phyloP scores from a whole-genome alignment of 2,797 vertebrate species.

The Anas bernieri region DNA sequence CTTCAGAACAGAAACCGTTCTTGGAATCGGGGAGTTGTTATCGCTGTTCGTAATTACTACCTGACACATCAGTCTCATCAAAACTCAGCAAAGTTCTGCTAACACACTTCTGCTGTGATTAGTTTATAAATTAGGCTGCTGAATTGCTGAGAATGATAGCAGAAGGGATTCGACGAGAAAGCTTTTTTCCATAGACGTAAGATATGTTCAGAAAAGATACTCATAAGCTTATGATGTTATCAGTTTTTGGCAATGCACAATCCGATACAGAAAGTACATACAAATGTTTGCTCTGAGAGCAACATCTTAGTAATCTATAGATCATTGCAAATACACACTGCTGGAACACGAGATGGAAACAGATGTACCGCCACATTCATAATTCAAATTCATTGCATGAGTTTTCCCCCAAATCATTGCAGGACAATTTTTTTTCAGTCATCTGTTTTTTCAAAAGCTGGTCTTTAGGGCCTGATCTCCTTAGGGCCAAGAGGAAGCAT shows the following conservation, averaged over 20 bases:
- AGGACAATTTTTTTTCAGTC: not conserved
- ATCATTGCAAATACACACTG: not conserved
- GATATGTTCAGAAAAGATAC: not conserved
- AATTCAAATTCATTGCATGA: not conserved
- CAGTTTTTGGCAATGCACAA: not conserved
- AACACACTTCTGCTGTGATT: not conserved
- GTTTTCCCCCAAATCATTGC: not conserved
- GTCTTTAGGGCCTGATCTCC: not conserved
- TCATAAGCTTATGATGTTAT: not conserved
- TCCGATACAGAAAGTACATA: not conserved
- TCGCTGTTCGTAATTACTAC: slow-evolving; percentile 37
- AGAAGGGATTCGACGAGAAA: not conserved
- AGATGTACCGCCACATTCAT: not conserved
- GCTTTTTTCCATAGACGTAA: not conserved
- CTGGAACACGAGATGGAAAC: not conserved
- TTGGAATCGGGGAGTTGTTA: not conserved
- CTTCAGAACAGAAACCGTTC: slow-evolving; percentile 32
- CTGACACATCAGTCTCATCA: not conserved
- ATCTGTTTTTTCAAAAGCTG: not conserved
- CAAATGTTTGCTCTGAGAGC: not conserved
- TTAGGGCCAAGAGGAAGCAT: not conserved
- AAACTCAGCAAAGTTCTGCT: slow-evolving; percentile 3
- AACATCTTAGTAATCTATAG: not conserved
- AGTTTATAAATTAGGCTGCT: slow-evolving; percentile 10
- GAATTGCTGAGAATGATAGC: not conserved